These are phyloP conservation scores for Ormia ochracea DNA, from an alignment of 2,888 invertebrate genomes.

Conservation along the genomic window DNA sequence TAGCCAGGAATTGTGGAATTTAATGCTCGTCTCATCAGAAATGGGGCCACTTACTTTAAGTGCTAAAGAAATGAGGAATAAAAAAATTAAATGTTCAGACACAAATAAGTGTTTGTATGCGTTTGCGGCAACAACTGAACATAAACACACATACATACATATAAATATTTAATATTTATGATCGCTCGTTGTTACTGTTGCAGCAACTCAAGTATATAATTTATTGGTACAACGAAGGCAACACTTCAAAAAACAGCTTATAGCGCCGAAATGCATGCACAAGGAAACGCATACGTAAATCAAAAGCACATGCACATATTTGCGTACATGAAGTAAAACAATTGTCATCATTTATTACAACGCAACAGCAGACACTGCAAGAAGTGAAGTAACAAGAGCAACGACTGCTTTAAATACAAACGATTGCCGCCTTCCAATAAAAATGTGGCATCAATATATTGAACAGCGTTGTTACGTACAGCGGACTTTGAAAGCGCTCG, in stretches of 20 bases:
- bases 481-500: background rate
- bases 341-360: slow-evolving; percentile 56
- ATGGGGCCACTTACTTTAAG: slow-evolving; percentile 59
- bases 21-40: slow-evolving; percentile 51
- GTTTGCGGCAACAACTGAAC: slow-evolving; percentile 16
- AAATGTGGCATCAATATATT: slow-evolving; percentile 51
- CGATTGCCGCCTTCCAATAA: slow-evolving; percentile 51
- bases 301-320: background rate
- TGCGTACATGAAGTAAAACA: slow-evolving; percentile 28
- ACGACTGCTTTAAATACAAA: slow-evolving; percentile 23
- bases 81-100: slow-evolving; percentile 37
- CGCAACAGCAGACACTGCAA: slow-evolving; percentile 4
- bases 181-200: background rate
- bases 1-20: slow-evolving; percentile 26
- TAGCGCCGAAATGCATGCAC: slow-evolving; percentile 34
- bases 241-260: slow-evolving; percentile 54
- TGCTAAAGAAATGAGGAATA: slow-evolving; percentile 36
- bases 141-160: slow-evolving; percentile 37
- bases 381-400: background rate
- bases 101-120: background rate
- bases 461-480: slow-evolving; percentile 23
- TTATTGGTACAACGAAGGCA: slow-evolving; percentile 55
- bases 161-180: slow-evolving; percentile 1
- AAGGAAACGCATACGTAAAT: slow-evolving; percentile 29
- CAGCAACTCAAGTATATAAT: slow-evolving; percentile 56